Evolutionary conservation across 1,140 invertebrate species (phyloP).

Genomic region (Drosophila ficusphila): DNA sequence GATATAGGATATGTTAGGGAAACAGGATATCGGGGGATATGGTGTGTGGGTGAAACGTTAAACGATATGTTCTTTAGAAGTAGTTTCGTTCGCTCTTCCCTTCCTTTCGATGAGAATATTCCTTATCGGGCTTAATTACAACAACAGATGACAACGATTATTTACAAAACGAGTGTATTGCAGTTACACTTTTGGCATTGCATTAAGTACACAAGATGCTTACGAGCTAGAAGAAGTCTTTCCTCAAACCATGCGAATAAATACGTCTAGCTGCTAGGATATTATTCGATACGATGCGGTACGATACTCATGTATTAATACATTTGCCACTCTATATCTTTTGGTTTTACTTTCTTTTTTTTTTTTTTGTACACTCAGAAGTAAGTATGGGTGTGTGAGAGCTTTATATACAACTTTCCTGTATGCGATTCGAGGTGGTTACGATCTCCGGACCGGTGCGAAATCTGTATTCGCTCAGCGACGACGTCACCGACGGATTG

Average conservation of each 20-base stretch:
- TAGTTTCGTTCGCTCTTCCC: conserved; percentile 20
- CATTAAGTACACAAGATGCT: conserved; percentile 71
- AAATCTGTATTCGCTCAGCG: conserved; percentile 86
- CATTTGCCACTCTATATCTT: conserved; percentile 41
- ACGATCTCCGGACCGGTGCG: conserved; percentile 91
- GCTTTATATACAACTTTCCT: conserved; percentile 94
- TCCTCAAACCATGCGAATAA: conserved; percentile 79
- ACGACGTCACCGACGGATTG: conserved; percentile 86
- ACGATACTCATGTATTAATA: conserved; percentile 71
- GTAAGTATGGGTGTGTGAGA: conserved; percentile 49
- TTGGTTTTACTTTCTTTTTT: no score
- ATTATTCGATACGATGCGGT: conserved; percentile 66
- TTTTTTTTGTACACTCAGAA: conserved; percentile 56
- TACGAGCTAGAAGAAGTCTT: conserved; percentile 76
- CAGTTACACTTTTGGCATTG: conserved; percentile 71
- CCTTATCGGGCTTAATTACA: conserved; percentile 38
- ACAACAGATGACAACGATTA: conserved; percentile 75
- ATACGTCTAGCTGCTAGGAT: conserved; percentile 65
- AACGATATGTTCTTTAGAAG: conserved; percentile 48
- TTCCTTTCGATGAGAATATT: conserved; percentile 13
- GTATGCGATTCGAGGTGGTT: conserved; percentile 92
- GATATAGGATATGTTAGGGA: background rate
- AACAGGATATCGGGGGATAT: conserved; percentile 8
- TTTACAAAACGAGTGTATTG: conserved; percentile 68
- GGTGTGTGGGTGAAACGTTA: conserved; percentile 14